Evolutionary conservation across 2,888 invertebrate species (phyloP), one percentile per base, ranked within the genome.

Genomic region (Netelia virgata): DNA sequence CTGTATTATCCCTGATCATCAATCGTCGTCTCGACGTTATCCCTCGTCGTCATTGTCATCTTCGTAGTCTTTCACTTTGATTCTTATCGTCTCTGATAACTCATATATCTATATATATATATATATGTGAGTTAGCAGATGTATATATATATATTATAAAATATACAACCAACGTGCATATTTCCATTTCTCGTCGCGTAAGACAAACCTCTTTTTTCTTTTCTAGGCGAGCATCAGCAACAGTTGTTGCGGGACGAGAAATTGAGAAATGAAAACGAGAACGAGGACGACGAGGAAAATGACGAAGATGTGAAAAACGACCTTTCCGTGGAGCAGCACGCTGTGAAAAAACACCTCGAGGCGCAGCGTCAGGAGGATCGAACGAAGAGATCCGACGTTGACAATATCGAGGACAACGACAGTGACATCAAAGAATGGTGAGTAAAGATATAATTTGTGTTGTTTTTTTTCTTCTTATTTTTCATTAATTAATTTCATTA

Each of bases 401-500:
- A 88, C 74, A 84, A 72, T 9, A 86, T 83, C 70, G 76, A 78
- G 57, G 84, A 87, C 16, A 78, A 78, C 20, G 88, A 88, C 79
- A 82, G 84, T 64, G 89, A 87, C 72, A 89, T 88, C 70, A 90
- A 89, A 80, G 88, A 89, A 70, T 89, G 89, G 90, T 90, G 79
- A 88, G 89, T 88, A 3, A 16, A 14, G 43, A 16, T 78, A 43
- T 63, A 20, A 36, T 57, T 63, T n/a, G 6, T 6, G 36, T 1
- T 73, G 55, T 5, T 41, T 18, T 55, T 63, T 16, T 79, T 16
- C 3, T 28, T 1, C 11, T 18, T 57, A 57, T 57, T 18, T 18
- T 1, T 6, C 18, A 14, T 14, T 57, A 57, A 18, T 57, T n/a
- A n/a, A 47, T 14, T 3, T 47, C 14, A 47, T 47, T 3, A 11